Evolutionary conservation across 2,113 vertebrate genomes (phyloP).

Genomic region (Condylura cristata): DNA sequence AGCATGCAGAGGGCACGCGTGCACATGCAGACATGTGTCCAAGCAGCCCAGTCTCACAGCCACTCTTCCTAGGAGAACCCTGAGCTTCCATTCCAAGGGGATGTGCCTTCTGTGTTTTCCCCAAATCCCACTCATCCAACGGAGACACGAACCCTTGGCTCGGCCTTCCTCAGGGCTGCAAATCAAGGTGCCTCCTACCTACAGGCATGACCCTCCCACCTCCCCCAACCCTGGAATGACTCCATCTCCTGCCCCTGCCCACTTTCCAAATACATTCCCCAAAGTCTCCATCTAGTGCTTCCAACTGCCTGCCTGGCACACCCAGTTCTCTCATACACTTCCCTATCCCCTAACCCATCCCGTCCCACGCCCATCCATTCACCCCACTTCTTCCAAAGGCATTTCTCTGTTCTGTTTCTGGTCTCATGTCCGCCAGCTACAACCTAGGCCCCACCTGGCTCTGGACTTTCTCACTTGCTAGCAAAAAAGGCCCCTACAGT

Average conservation of each 20-base stretch:
- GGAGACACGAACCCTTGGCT: slow-evolving; percentile 22
- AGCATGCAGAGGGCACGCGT: slow-evolving; percentile 71
- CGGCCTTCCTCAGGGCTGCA: slow-evolving; percentile 20
- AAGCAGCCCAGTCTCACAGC: slow-evolving; percentile 60
- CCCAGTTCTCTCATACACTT: slow-evolving; percentile 26
- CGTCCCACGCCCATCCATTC: slow-evolving; percentile 13
- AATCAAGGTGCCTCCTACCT: background rate
- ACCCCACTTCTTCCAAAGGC: slow-evolving; percentile 67
- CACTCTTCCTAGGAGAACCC: slow-evolving; percentile 53
- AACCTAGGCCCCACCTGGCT: slow-evolving; percentile 65
- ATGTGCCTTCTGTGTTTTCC: slow-evolving; percentile 37
- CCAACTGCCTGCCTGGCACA: slow-evolving; percentile 43
- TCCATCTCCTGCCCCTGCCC: slow-evolving; percentile 18
- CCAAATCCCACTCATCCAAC: slow-evolving; percentile 3
- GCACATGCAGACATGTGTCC: slow-evolving; percentile 62
- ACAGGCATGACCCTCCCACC: background rate
- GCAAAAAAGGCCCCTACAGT: slow-evolving; percentile 85
- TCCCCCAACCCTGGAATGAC: slow-evolving; percentile 29
- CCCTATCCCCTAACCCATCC: background rate
- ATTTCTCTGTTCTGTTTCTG: slow-evolving; percentile 65
- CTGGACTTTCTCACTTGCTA: slow-evolving; percentile 81
- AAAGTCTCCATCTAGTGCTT: slow-evolving; percentile 43
- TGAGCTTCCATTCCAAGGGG: slow-evolving; percentile 53
- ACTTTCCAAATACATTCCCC: slow-evolving; percentile 47
- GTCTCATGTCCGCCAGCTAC: slow-evolving; percentile 58